Evolutionary conservation across 2,113 vertebrate genomes (phyloP).

Genomic region (Ariopsis seemanni): DNA sequence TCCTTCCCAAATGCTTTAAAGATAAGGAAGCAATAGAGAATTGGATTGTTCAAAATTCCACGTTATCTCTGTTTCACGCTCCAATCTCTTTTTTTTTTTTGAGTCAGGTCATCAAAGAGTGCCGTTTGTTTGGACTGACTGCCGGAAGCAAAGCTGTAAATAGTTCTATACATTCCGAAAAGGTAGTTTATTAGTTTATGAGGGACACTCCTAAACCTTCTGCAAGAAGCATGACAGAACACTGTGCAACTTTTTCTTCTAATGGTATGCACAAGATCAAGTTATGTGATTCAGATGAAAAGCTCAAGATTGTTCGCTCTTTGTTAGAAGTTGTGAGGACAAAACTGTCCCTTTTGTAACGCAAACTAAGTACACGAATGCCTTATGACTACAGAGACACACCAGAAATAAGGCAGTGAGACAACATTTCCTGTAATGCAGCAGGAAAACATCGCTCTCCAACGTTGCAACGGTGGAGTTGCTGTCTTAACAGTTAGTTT

Average conservation of each 20-base stretch:
- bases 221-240: constrained; percentile 51
- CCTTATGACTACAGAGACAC: background rate
- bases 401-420: constrained; percentile 28
- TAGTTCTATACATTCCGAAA: constrained; percentile 38
- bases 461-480: constrained; percentile 60
- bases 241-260: background rate
- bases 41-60: background rate
- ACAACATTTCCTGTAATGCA: constrained; percentile 55
- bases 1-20: constrained; percentile 22
- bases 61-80: constrained; percentile 21
- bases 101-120: constrained; percentile 12
- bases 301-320: background rate
- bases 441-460: constrained; percentile 55
- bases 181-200: constrained; percentile 50
- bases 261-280: background rate
- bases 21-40: constrained; percentile 25
- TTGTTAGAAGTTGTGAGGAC: background rate
- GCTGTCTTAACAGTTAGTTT: constrained; percentile 55
- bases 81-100: background rate
- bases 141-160: constrained; percentile 26
- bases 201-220: constrained; percentile 49
- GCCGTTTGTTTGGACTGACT: constrained; percentile 39
- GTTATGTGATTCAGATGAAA: background rate
- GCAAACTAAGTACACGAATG: background rate
- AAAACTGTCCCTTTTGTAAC: background rate